Evolutionary conservation across 2,888 invertebrate species (phyloP).

Genomic region (Nephrotoma guestfalica): DNA sequence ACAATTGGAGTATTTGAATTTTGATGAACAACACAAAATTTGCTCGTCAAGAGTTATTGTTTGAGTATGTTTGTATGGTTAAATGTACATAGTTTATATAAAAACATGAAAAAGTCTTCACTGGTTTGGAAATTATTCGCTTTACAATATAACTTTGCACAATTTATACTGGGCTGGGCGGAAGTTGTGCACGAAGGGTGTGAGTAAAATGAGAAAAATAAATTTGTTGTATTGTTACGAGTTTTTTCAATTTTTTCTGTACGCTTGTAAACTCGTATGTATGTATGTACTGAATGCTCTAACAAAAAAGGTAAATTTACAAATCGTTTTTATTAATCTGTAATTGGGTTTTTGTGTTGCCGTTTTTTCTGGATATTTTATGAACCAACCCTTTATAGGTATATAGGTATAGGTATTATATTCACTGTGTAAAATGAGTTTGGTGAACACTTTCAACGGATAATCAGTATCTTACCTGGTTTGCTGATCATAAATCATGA

Average conservation of each 20-base stretch:
- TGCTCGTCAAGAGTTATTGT: background rate
- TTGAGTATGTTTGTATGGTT: background rate
- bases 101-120: background rate
- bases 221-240: background rate
- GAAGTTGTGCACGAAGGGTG: background rate
- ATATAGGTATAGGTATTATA: background rate
- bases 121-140: background rate
- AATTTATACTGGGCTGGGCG: background rate
- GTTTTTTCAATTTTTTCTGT: background rate
- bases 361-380: background rate
- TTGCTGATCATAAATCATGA: background rate
- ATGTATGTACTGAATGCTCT: background rate
- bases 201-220: background rate
- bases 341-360: background rate
- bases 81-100: background rate
- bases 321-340: background rate
- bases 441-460: background rate
- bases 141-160: background rate
- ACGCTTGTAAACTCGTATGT: background rate
- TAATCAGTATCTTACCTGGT: background rate
- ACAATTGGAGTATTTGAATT: background rate
- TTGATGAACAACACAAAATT: background rate
- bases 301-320: background rate
- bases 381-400: background rate
- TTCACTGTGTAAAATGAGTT: background rate